Evolutionary conservation across 64 coral and sea anemone genomes (phyloP).

Genomic region (Pocillopora damicornis): DNA sequence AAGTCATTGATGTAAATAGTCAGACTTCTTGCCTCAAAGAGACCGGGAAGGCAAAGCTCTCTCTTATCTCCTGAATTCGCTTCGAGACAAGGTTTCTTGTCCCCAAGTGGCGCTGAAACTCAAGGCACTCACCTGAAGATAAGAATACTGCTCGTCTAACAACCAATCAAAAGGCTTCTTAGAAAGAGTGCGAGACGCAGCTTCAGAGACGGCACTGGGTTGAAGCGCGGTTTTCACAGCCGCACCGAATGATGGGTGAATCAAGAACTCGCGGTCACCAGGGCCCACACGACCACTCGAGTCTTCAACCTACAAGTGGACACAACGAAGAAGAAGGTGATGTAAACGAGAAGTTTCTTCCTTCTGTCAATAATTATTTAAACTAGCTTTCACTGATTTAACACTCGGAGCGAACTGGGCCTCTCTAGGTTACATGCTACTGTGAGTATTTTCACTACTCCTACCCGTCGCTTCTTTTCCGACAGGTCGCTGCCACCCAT

Average conservation of each 20-base stretch:
- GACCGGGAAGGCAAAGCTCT: no score
- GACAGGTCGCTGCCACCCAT: no score
- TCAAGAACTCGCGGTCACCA: conserved; percentile 92
- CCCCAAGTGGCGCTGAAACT: background rate
- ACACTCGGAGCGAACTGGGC: no score
- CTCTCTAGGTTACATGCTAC: no score
- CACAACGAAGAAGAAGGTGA: background rate
- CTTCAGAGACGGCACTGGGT: conserved; percentile 55
- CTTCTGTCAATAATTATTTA: no score
- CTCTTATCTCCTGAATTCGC: background rate
- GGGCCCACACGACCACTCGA: conserved; percentile 74
- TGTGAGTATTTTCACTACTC: no score
- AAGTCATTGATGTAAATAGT: no score
- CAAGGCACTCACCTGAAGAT: conserved; percentile 65
- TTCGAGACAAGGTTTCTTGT: background rate
- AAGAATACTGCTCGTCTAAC: conserved; percentile 82
- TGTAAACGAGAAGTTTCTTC: background rate
- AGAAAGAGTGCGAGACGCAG: conserved; percentile 44
- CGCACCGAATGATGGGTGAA: conserved; percentile 86
- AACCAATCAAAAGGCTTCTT: conserved; percentile 99
- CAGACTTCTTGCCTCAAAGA: no score
- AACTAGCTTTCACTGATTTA: no score
- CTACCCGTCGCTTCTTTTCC: no score
- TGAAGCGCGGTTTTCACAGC: conserved; percentile 77
- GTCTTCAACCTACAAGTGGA: conserved; percentile 80